These are phyloP conservation scores for Carterocephalus palaemon DNA, from an alignment of 2,888 invertebrate genomes.

Conservation along the genomic window DNA sequence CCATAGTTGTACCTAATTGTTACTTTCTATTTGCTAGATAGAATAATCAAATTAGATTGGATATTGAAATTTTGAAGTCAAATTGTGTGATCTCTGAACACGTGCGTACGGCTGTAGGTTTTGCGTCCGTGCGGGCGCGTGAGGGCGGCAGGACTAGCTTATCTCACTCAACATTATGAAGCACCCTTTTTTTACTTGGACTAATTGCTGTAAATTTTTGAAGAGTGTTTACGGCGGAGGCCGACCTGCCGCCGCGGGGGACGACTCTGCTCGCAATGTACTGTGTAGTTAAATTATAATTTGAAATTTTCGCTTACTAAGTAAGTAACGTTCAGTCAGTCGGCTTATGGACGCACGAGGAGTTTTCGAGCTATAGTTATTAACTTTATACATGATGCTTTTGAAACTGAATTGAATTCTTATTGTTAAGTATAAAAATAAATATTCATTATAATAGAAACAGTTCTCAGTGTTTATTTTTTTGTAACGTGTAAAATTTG, in stretches of 20 bases:
- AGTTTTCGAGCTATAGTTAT: slow-evolving; percentile 68
- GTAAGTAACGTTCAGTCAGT: slow-evolving; percentile 65
- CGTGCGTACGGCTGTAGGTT: slow-evolving; percentile 38
- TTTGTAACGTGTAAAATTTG: slow-evolving; percentile 67
- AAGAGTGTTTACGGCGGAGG: slow-evolving; percentile 56
- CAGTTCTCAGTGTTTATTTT: slow-evolving; percentile 75
- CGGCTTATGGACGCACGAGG: slow-evolving; percentile 65
- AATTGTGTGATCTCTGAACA: slow-evolving; percentile 60
- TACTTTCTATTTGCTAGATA: slow-evolving; percentile 79
- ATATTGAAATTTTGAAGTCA: slow-evolving; percentile 59
- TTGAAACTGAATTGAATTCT: slow-evolving; percentile 76
- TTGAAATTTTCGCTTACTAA: slow-evolving; percentile 69
- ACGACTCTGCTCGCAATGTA: slow-evolving; percentile 30
- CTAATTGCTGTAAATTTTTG: slow-evolving; percentile 48
- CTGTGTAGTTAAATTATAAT: slow-evolving; percentile 59
- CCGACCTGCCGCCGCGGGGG: slow-evolving; percentile 45
- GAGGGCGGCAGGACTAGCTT: slow-evolving; percentile 33
- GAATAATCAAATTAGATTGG: slow-evolving; percentile 77
- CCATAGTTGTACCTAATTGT: slow-evolving; percentile 75
- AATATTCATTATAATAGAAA: slow-evolving; percentile 75
- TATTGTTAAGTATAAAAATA: slow-evolving; percentile 76
- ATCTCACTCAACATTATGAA: slow-evolving; percentile 42
- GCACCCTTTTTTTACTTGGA: slow-evolving; percentile 50
- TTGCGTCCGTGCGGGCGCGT: slow-evolving; percentile 35
- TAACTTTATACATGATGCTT: slow-evolving; percentile 75